phyloP scores from a whole-genome alignment of 2,797 vertebrate genomes.

The Phyllotis vaccarum region DNA sequence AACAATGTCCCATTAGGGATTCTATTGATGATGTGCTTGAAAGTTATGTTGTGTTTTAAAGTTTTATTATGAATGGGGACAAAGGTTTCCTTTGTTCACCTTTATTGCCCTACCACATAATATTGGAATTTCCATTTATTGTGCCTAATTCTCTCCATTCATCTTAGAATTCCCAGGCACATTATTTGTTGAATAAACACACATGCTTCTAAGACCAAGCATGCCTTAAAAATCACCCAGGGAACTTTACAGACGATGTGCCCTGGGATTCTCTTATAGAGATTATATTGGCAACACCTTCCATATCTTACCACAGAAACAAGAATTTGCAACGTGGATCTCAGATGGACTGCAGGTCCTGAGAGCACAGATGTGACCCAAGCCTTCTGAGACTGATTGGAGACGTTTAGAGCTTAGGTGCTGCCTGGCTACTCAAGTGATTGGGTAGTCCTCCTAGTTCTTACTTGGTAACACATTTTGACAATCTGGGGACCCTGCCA shows the following conservation, averaged over 20 bases:
- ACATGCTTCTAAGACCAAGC: not conserved
- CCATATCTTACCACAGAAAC: not conserved
- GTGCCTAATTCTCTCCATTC: constrained; percentile 5
- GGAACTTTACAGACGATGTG: not conserved
- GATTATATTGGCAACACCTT: not conserved
- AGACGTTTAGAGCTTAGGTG: not conserved
- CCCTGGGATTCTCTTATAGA: not conserved
- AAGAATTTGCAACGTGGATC: not conserved
- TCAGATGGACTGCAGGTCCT: not conserved
- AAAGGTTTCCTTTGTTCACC: not conserved
- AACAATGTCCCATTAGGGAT: constrained; percentile 8
- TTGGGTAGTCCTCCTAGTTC: not conserved
- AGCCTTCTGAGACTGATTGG: not conserved
- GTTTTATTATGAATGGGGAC: constrained; percentile 37
- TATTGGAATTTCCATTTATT: not conserved
- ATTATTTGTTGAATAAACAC: not conserved
- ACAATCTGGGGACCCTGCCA: not conserved
- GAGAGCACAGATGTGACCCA: not conserved
- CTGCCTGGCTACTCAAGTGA: fast-evolving
- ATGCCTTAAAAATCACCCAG: not conserved
- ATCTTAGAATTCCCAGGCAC: not conserved
- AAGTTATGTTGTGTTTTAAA: constrained; percentile 47
- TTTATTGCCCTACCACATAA: not conserved
- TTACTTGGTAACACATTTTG: not conserved
- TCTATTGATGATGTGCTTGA: constrained; percentile 35